phyloP scores from a whole-genome alignment of 53 echinoderm and acorn worm genomes.

The Henricia sp. region DNA sequence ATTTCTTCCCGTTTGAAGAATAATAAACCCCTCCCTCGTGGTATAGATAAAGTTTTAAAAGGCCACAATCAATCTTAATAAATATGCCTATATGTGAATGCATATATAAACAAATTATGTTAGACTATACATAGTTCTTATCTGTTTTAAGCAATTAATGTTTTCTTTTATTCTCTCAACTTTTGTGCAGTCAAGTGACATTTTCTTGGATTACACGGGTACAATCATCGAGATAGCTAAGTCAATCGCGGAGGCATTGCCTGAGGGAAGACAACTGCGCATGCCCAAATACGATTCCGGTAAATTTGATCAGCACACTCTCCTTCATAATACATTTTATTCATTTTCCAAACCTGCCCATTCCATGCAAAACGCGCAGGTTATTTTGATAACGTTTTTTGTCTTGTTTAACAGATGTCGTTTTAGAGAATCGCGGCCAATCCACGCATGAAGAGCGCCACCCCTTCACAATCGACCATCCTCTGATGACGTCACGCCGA shows the following conservation, averaged over 20 bases:
- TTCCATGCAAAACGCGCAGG: too few relatives aligned
- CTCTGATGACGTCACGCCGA: background rate
- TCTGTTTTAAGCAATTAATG: background rate
- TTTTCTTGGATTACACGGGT: background rate
- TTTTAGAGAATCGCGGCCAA: background rate
- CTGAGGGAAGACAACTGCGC: background rate
- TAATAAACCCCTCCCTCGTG: too few relatives aligned
- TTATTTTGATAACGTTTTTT: background rate
- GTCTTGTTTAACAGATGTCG: background rate
- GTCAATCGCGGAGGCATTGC: background rate
- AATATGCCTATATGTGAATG: too few relatives aligned
- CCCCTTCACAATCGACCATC: too few relatives aligned
- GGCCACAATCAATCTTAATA: too few relatives aligned
- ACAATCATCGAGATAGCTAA: conserved; percentile 5
- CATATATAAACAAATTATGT: too few relatives aligned
- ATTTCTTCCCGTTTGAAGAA: too few relatives aligned
- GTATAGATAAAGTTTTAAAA: too few relatives aligned
- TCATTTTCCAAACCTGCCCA: too few relatives aligned
- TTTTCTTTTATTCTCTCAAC: background rate
- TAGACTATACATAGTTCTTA: too few relatives aligned
- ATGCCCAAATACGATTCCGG: conserved; percentile 6
- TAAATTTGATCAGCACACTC: background rate
- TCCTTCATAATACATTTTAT: background rate
- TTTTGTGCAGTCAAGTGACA: background rate
- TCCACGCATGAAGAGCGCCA: background rate